Conservation (phyloP, 2,888 invertebrate genomes). For the Steinernema hermaphroditum region DNA sequence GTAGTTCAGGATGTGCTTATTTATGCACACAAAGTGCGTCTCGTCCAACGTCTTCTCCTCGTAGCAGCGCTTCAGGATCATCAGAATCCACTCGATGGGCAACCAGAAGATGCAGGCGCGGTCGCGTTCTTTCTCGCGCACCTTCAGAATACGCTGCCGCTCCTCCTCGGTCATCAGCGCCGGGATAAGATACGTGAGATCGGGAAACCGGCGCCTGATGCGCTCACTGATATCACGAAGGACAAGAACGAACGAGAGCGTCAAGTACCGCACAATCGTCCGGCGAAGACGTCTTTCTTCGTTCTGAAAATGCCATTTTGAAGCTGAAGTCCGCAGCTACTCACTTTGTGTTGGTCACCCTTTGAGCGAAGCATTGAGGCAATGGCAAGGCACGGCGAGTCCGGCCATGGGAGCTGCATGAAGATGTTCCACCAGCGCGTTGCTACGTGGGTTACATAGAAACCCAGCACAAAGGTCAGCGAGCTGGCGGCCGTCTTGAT, state of each 20-base stretch:
- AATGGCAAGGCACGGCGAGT: conserved; percentile 44
- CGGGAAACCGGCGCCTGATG: conserved; percentile 68
- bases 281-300: conserved; percentile 60
- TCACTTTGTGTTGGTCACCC: conserved; percentile 19
- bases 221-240: conserved; percentile 67
- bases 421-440: conserved; percentile 64
- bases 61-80: conserved; percentile 21
- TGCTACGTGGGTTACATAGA: conserved; percentile 52
- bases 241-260: conserved; percentile 67
- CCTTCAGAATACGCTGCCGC: conserved; percentile 38
- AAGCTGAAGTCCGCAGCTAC: too few species aligned
- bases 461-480: conserved; percentile 49
- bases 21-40: not conserved
- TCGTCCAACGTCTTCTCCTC: conserved; percentile 3
- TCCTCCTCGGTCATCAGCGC: conserved; percentile 51
- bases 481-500: conserved; percentile 36
- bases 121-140: not conserved
- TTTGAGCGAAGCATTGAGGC: conserved; percentile 27
- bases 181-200: conserved; percentile 66
- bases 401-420: conserved; percentile 66
- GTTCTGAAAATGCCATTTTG: conserved; percentile 61
- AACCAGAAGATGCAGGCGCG: conserved; percentile 45
- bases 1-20: conserved; percentile 42
- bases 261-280: conserved; percentile 68
- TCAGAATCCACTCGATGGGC: conserved; percentile 49